Evolutionary conservation across 1,140 invertebrate species (phyloP), one percentile per base, ranked within the genome.

Genomic region (Musca domestica): DNA sequence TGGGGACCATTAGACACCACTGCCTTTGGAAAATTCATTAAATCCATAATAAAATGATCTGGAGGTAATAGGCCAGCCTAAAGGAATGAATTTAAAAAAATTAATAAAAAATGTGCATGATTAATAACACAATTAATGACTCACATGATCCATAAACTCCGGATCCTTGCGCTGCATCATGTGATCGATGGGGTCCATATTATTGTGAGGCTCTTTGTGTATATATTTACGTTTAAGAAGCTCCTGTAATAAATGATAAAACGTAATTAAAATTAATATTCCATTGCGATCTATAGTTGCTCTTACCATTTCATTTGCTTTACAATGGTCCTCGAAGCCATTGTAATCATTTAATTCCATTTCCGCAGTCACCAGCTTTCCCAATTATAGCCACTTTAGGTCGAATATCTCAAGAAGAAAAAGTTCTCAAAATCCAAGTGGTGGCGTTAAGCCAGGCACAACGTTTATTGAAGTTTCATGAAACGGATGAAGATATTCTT

Each of bases 61-160:
- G 77, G 69, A 47, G 76, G 74, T 41, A 80, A 70, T 52, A 80
- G 74, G 48, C 6, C 34, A 41, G 77, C 72, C 76, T 79, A n/a
- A n/a, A n/a, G 64, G 10, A 70, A 47, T 2, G 41, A 47, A 61
- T 12, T 49, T n/a, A n/a, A 1, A n/a, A n/a, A n/a, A n/a, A n/a
- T n/a, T n/a, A n/a, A n/a, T n/a, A n/a, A n/a, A n/a, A n/a, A n/a
- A n/a, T 47, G 47, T 5, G 47, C 10, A 67, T 14, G n/a, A 25
- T 20, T 9, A 12, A 7, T n/a, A 12, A 14, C 22, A 58, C 27
- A 17, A 61, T 27, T 23, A 9, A 17, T 15, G 51, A 20, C 12
- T 76, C 71, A 79, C 77, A 66, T 80, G 77, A 46, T 80, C 77
- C 56, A 80, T 80, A 68, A 76, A 80, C 68, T 79, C 77, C 67